Percentiles rank a stretch among this genome's conserved stretches.
Conservation (phyloP, 2,113 vertebrate genomes). For the Telmatochromis brachygnathus region DNA sequence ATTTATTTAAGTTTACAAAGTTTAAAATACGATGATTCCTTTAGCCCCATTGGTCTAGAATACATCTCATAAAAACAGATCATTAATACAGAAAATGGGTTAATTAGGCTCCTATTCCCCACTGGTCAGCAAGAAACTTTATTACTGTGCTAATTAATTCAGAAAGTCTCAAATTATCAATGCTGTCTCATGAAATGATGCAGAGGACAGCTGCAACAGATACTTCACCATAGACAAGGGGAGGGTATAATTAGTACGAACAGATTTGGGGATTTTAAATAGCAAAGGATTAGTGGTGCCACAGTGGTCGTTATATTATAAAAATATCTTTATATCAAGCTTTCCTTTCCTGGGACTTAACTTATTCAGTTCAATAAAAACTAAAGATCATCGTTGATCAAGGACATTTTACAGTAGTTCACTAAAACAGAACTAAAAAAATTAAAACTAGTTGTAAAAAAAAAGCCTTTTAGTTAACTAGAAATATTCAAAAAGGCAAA, state of each 20-base stretch:
- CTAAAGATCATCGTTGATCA: background rate
- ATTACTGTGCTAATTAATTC: constrained; percentile 60
- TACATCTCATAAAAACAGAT: constrained; percentile 53
- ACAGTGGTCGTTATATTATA: background rate
- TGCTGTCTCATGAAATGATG: constrained; percentile 42
- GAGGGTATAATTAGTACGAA: background rate
- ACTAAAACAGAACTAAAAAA: background rate
- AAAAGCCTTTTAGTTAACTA: background rate
- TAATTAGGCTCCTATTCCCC: constrained; percentile 67
- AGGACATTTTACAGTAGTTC: background rate
- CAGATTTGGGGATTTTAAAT: background rate
- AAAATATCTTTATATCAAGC: background rate
- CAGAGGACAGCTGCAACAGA: background rate
- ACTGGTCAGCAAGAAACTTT: constrained; percentile 60
- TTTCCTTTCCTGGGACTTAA: background rate
- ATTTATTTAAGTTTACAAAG: background rate
- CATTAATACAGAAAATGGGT: constrained; percentile 61
- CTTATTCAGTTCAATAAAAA: background rate
- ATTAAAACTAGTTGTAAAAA: background rate
- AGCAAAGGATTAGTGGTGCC: background rate
- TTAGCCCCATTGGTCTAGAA: constrained; percentile 16
- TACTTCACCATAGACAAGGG: background rate
- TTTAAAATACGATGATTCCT: constrained; percentile 14
- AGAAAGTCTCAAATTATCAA: constrained; percentile 46
- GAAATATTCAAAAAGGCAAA: background rate